Conservation (phyloP, 2,797 vertebrate species). For the Melanotaenia parkinsoni region DNA sequence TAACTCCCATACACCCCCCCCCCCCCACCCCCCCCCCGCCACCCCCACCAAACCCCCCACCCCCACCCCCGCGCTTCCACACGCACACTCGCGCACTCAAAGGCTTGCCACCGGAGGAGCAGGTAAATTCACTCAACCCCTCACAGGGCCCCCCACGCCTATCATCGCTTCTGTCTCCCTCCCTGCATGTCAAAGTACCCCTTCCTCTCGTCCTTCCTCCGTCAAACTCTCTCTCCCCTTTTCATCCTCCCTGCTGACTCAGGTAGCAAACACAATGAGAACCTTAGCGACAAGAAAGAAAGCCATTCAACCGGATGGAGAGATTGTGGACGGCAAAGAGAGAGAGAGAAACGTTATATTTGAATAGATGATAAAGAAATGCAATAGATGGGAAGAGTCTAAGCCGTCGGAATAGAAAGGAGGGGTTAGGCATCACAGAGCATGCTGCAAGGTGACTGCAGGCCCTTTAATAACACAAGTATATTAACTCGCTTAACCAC, state of each 20-base stretch:
- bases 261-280: conserved; percentile 79
- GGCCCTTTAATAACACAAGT: conserved; percentile 75
- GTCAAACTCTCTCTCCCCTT: conserved; percentile 60
- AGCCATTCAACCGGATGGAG: conserved; percentile 72
- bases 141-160: conserved; percentile 46
- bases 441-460: conserved; percentile 67
- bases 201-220: conserved; percentile 50
- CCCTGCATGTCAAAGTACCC: conserved; percentile 64
- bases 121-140: conserved; percentile 74
- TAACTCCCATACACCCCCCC: conserved; percentile 54
- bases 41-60: too few species aligned
- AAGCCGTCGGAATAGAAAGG: conserved; percentile 48
- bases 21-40: conserved; percentile 19
- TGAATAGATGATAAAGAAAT: conserved; percentile 75
- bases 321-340: conserved; percentile 54
- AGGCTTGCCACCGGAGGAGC: conserved; percentile 63
- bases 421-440: conserved; percentile 45
- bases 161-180: conserved; percentile 67
- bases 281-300: conserved; percentile 66
- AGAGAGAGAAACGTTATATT: conserved; percentile 63
- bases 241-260: conserved; percentile 83
- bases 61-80: conserved; percentile 21
- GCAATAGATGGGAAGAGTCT: conserved; percentile 67
- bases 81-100: conserved; percentile 20
- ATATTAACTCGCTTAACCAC: conserved; percentile 78